Evolutionary conservation across 2,113 vertebrate species (phyloP).

Genomic region (Galeopterus variegatus): DNA sequence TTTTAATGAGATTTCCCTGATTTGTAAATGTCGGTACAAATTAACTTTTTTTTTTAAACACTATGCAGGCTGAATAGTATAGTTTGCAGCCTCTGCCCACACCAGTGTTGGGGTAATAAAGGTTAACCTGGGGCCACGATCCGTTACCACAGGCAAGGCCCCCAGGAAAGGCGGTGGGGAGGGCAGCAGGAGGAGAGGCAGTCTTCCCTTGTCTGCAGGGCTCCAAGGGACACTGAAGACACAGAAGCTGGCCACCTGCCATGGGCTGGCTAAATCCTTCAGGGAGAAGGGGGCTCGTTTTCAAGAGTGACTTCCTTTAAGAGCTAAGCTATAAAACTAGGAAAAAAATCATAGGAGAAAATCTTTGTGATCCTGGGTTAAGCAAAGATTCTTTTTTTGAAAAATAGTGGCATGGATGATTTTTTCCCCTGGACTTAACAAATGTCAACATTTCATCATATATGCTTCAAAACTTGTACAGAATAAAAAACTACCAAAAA

Average conservation of each 20-base stretch:
- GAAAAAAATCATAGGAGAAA: background rate
- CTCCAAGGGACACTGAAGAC: background rate
- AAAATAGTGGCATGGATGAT: background rate
- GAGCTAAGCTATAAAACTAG: slow-evolving; percentile 1
- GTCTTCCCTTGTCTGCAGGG: background rate
- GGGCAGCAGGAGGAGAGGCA: background rate
- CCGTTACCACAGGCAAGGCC: background rate
- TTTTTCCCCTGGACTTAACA: background rate
- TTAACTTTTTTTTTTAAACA: background rate
- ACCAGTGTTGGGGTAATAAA: background rate
- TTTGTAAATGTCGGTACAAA: background rate
- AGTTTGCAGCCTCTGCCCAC: background rate
- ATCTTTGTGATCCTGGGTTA: background rate
- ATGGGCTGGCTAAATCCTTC: background rate
- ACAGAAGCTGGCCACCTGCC: background rate
- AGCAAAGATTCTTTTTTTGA: background rate
- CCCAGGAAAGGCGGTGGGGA: background rate
- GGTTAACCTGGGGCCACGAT: background rate
- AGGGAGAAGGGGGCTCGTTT: background rate
- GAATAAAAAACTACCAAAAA: slow-evolving; percentile 21
- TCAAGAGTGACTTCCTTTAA: background rate
- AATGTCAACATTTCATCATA: background rate
- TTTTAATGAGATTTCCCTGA: background rate
- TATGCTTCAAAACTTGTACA: background rate
- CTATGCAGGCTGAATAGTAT: background rate